Conservation (phyloP, 2,797 vertebrate genomes). For the Coreius guichenoti region DNA sequence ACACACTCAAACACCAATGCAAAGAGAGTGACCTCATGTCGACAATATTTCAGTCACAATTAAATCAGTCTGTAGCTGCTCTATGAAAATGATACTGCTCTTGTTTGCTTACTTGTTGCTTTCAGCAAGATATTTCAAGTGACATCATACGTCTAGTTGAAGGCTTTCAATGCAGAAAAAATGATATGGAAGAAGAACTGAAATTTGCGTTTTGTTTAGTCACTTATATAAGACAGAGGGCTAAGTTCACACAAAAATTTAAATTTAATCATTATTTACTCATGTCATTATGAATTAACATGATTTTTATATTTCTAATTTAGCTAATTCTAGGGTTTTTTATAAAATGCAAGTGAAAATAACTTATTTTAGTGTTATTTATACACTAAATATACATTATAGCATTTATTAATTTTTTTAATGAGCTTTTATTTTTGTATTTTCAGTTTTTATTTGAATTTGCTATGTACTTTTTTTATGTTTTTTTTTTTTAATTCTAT, state of each 20-base stretch:
- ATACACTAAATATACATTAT: background rate
- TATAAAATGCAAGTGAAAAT: background rate
- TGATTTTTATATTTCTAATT: background rate
- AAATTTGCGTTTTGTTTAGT: background rate
- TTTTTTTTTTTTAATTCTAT: background rate
- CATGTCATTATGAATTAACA: background rate
- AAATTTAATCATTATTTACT: background rate
- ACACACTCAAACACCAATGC: background rate
- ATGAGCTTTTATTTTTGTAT: background rate
- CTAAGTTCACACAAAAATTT: background rate
- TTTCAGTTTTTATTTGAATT: background rate
- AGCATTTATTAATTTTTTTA: background rate
- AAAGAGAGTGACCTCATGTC: slow-evolving; percentile 48
- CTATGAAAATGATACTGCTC: background rate
- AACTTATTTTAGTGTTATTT: background rate
- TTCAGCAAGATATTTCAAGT: slow-evolving; percentile 6
- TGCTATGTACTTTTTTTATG: too few relatives aligned
- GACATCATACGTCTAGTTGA: background rate
- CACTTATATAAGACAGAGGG: background rate
- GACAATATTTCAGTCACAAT: slow-evolving; percentile 17
- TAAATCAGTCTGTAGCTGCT: slow-evolving; percentile 10
- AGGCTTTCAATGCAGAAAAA: background rate
- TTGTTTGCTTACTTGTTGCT: background rate
- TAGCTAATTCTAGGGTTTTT: background rate
- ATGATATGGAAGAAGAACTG: background rate